These are phyloP conservation scores for Piaya cayana DNA, from an alignment of 2,113 vertebrate genomes.

Conservation along the genomic window DNA sequence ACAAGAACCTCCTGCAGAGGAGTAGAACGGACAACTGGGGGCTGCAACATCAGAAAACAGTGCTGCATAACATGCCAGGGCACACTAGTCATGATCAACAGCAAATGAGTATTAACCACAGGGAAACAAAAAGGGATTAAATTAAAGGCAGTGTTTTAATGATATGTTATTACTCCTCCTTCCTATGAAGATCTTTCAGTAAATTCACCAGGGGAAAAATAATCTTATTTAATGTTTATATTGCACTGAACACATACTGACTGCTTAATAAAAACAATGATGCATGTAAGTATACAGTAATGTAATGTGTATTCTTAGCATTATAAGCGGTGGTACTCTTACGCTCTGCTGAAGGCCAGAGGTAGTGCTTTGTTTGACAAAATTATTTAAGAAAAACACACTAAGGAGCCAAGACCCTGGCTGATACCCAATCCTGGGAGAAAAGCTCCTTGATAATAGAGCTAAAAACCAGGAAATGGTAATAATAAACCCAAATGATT, in stretches of 20 bases:
- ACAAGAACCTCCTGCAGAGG: background rate
- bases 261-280: conserved; percentile 32
- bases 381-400: background rate
- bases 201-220: conserved; percentile 4
- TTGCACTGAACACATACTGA: background rate
- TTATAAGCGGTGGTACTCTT: background rate
- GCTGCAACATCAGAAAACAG: background rate
- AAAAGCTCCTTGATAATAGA: background rate
- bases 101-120: background rate
- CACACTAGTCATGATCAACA: background rate
- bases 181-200: background rate
- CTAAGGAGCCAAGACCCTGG: background rate
- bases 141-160: conserved; percentile 12
- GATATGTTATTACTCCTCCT: background rate
- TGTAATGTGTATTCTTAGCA: background rate
- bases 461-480: background rate
- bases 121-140: conserved; percentile 21
- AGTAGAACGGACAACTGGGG: background rate
- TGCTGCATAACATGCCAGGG: background rate
- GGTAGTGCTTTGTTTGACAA: background rate
- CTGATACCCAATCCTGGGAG: background rate
- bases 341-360: background rate
- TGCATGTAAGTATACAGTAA: background rate
- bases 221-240: conserved; percentile 23
- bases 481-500: background rate